Conservation (phyloP, 2,888 invertebrate species). For the Ctena decussata region DNA sequence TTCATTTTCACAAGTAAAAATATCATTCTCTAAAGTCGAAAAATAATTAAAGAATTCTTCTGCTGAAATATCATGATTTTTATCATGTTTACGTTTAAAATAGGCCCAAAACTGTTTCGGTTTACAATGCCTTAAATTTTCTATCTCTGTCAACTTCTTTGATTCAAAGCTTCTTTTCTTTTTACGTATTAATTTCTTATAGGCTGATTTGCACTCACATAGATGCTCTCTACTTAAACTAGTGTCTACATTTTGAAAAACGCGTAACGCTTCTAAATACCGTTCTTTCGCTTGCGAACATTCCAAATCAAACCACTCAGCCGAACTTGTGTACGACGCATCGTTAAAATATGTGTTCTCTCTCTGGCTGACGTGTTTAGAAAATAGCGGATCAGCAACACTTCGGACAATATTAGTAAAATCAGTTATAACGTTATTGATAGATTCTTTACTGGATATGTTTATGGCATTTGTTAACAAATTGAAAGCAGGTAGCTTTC, state of each 20-base stretch:
- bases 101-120: no score
- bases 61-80: no score
- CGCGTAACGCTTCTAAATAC: no score
- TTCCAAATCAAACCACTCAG: no score
- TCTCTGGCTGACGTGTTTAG: background rate
- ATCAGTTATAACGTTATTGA: no score
- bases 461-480: background rate
- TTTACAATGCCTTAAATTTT: no score
- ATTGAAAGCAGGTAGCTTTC: slow-evolving; percentile 5
- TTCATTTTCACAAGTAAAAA: background rate
- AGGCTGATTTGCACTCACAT: background rate
- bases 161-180: background rate
- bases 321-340: background rate
- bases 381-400: slow-evolving; percentile 18
- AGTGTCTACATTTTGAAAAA: no score
- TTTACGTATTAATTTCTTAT: background rate
- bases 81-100: no score
- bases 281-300: slow-evolving; percentile 1
- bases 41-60: slow-evolving; percentile 21
- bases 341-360: background rate
- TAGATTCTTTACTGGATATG: no score
- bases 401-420: no score
- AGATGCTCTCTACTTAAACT: no score
- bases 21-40: background rate
- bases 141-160: no score